These are phyloP conservation scores for Tylochromis polylepis DNA, from an alignment of 2,113 vertebrate genomes.

Conservation along the genomic window DNA sequence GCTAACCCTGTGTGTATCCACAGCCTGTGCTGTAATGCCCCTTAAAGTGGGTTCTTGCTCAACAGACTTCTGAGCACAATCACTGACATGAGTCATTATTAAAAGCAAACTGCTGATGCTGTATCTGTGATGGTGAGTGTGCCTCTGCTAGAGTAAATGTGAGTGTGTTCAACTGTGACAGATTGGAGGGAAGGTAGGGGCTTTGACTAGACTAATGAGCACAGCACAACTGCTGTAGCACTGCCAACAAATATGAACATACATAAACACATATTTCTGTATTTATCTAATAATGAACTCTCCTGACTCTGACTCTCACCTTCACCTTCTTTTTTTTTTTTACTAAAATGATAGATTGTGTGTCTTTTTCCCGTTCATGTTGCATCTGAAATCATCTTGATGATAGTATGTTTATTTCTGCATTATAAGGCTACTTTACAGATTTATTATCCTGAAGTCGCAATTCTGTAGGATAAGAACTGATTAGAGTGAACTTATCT, in stretches of 20 bases:
- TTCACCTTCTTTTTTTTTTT: neutral
- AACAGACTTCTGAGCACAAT: slow-evolving; percentile 9
- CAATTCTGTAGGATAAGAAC: neutral
- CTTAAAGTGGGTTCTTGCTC: neutral
- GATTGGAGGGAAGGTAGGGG: slow-evolving; percentile 33
- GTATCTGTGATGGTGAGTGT: slow-evolving; percentile 41
- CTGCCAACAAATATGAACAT: neutral
- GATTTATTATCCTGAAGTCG: neutral
- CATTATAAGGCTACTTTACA: neutral
- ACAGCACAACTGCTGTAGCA: slow-evolving; percentile 57
- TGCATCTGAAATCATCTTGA: neutral
- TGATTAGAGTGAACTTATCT: no score
- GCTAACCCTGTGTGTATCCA: neutral
- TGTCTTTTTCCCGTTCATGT: neutral
- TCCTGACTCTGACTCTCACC: neutral
- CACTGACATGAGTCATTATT: slow-evolving; percentile 58
- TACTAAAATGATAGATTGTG: neutral
- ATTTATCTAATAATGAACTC: neutral
- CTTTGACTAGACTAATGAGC: slow-evolving; percentile 68
- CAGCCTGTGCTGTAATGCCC: neutral
- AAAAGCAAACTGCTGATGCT: slow-evolving; percentile 69
- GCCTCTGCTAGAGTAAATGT: neutral
- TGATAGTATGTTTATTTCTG: neutral
- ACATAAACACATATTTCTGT: neutral
- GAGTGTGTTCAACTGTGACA: slow-evolving; percentile 7